Evolutionary conservation across 2,888 invertebrate species (phyloP).

Genomic region (Sialis fuliginosa): DNA sequence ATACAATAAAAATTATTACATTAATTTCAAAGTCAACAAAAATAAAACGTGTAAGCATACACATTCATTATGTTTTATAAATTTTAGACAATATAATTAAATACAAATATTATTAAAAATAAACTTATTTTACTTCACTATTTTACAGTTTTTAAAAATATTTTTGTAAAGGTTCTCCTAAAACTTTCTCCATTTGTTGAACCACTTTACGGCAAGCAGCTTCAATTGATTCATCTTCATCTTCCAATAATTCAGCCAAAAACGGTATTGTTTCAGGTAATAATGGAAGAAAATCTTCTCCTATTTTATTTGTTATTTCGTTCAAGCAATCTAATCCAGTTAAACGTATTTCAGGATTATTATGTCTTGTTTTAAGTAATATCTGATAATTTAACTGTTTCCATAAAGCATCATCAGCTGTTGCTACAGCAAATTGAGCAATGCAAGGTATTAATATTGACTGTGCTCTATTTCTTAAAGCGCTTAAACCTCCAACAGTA

Average conservation of each 20-base stretch:
- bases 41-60: too few relatives aligned
- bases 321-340: slow-evolving; percentile 53
- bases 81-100: too few relatives aligned
- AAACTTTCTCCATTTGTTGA: slow-evolving; percentile 64
- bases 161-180: slow-evolving; percentile 82
- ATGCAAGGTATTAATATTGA: slow-evolving; percentile 59
- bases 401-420: slow-evolving; percentile 74
- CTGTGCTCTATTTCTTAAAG: slow-evolving; percentile 37
- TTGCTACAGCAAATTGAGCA: slow-evolving; percentile 64
- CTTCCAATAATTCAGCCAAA: slow-evolving; percentile 83
- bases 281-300: slow-evolving; percentile 74
- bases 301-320: slow-evolving; percentile 65
- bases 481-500: slow-evolving; percentile 39
- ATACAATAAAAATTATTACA: too few relatives aligned
- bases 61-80: too few relatives aligned
- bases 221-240: slow-evolving; percentile 70
- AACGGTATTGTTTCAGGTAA: slow-evolving; percentile 89
- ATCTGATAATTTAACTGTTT: slow-evolving; percentile 82
- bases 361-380: slow-evolving; percentile 68
- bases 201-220: slow-evolving; percentile 62
- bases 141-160: slow-evolving; percentile 41
- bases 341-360: slow-evolving; percentile 54
- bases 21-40: too few relatives aligned
- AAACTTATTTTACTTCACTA: too few relatives aligned
- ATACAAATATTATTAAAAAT: too few relatives aligned